These are phyloP conservation scores for Cetoscarus ocellatus DNA, from an alignment of 2,797 vertebrate species.

Conservation along the genomic window DNA sequence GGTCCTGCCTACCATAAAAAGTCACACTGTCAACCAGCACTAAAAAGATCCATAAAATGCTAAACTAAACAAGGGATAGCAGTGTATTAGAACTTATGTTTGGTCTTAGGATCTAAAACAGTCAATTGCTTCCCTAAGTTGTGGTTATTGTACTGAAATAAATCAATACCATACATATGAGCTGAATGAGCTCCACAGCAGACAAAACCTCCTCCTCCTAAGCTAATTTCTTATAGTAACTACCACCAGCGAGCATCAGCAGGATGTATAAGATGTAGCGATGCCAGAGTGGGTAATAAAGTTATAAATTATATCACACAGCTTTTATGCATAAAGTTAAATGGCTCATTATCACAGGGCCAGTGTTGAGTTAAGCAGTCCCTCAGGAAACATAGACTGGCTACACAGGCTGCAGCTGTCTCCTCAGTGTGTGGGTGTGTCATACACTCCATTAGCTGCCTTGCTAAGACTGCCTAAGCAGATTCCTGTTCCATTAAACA, in stretches of 20 bases:
- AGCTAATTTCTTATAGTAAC: not conserved
- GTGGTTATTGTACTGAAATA: too few species aligned
- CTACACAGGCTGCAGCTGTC: slow-evolving; percentile 61
- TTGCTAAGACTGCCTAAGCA: slow-evolving; percentile 50
- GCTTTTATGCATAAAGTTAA: slow-evolving; percentile 71
- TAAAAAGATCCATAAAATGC: too few species aligned
- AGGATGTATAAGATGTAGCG: slow-evolving; percentile 20
- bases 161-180: too few species aligned
- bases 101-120: too few species aligned
- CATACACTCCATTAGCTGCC: slow-evolving; percentile 56
- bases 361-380: slow-evolving; percentile 61
- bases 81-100: too few species aligned
- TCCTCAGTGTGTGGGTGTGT: slow-evolving; percentile 22
- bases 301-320: slow-evolving; percentile 59
- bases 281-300: slow-evolving; percentile 37
- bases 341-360: slow-evolving; percentile 71
- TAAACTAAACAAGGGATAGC: too few species aligned
- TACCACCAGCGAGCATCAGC: slow-evolving; percentile 34
- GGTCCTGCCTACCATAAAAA: too few species aligned
- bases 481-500: slow-evolving; percentile 61
- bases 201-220: slow-evolving; percentile 9
- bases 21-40: too few species aligned
- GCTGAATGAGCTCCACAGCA: not conserved
- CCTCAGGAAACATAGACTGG: slow-evolving; percentile 58
- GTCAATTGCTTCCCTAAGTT: too few species aligned